Percentiles rank a stretch among this genome's conserved stretches.
Evolutionary conservation across 2,888 invertebrate species (phyloP).

Genomic region (Orthosia gracilis): DNA sequence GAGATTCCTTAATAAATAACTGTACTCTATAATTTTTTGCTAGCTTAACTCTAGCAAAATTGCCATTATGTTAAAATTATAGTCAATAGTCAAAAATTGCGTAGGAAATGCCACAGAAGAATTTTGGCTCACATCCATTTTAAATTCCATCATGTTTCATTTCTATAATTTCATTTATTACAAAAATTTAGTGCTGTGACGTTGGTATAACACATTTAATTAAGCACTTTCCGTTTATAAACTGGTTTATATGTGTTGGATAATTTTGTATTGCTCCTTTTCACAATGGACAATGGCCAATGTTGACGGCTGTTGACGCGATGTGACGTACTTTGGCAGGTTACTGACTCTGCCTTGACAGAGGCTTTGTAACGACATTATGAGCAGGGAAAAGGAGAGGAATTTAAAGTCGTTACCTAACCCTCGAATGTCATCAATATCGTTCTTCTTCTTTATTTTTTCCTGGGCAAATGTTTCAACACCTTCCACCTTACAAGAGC

Average conservation of each 20-base stretch:
- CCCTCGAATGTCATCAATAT: neutral
- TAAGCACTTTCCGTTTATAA: constrained; percentile 52
- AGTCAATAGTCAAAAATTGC: constrained; percentile 34
- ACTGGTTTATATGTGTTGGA: constrained; percentile 24
- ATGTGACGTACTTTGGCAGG: constrained; percentile 34
- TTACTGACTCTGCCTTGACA: constrained; percentile 19
- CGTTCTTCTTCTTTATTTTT: no score
- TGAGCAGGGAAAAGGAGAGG: neutral
- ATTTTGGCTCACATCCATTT: constrained; percentile 62
- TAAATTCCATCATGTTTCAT: constrained; percentile 46
- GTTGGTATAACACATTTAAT: constrained; percentile 51
- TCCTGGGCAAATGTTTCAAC: no score
- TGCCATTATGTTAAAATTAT: constrained; percentile 27
- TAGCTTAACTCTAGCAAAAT: neutral
- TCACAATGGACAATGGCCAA: constrained; percentile 48
- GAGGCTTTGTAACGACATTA: neutral
- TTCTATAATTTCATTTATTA: constrained; percentile 43
- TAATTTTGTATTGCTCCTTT: constrained; percentile 26
- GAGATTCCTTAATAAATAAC: neutral
- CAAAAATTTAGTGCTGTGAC: constrained; percentile 38
- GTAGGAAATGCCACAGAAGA: constrained; percentile 50
- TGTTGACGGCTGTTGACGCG: constrained; percentile 14
- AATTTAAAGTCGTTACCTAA: neutral
- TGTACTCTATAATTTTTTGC: neutral
- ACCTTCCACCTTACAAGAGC: no score